Evolutionary conservation across 2,888 invertebrate species (phyloP).

Genomic region (Monopis laevigella): DNA sequence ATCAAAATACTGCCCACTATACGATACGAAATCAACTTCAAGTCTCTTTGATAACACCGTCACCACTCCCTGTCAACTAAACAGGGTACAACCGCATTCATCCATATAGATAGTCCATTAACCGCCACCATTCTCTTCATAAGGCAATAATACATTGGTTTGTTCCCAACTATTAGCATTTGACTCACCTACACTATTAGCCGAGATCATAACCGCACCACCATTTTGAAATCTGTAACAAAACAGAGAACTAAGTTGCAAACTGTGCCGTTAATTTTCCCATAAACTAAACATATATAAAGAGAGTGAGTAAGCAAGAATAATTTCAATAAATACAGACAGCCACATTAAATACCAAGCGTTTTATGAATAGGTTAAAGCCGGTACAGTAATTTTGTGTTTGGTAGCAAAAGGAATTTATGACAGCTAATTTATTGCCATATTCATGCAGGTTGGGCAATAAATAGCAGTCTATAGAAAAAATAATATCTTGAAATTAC

Average conservation of each 20-base stretch:
- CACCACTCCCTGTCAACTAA: conserved; percentile 39
- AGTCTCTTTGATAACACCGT: conserved; percentile 11
- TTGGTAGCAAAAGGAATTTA: conserved; percentile 3
- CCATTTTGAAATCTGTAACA: conserved; percentile 47
- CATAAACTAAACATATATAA: not conserved
- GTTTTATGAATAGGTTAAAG: not conserved
- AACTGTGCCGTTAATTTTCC: not conserved
- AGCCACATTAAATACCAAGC: not conserved
- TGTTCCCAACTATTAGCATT: conserved; percentile 34
- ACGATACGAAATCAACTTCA: conserved; percentile 7
- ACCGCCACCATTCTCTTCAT: conserved; percentile 35
- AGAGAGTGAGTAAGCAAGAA: not conserved
- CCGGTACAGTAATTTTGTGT: conserved; percentile 2
- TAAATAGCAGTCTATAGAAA: conserved; percentile 6
- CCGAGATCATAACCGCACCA: conserved; percentile 46
- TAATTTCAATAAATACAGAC: not conserved
- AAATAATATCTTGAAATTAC: too few species aligned
- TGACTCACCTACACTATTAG: conserved; percentile 46
- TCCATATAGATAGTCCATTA: conserved; percentile 41
- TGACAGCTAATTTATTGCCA: conserved; percentile 5
- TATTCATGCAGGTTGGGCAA: not conserved
- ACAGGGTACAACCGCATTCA: conserved; percentile 31
- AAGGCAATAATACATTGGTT: conserved; percentile 28
- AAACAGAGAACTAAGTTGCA: conserved; percentile 2
- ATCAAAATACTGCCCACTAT: too few species aligned